phyloP scores from a whole-genome alignment of 37 sponge, comb jelly and placozoan species.

The Beroe forskalii region DNA sequence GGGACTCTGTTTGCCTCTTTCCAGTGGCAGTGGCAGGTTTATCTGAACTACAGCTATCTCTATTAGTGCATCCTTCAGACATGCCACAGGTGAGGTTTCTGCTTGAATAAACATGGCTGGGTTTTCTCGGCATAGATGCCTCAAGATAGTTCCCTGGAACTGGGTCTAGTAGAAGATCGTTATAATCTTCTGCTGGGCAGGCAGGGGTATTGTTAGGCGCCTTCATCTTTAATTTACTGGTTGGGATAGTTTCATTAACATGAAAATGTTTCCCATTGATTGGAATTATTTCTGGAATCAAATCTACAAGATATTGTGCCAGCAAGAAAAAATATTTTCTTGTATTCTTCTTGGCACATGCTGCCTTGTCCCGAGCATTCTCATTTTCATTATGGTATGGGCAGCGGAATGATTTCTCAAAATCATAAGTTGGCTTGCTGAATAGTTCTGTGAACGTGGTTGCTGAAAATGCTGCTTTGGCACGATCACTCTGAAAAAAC shows the following conservation, averaged over 20 bases:
- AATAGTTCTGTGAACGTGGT: too few relatives aligned
- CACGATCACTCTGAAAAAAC: too few relatives aligned
- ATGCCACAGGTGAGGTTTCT: too few relatives aligned
- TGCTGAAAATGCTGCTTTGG: too few relatives aligned
- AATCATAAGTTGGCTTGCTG: too few relatives aligned
- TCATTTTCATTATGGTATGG: conserved; percentile 2
- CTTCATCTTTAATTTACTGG: neutral
- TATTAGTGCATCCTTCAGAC: too few relatives aligned
- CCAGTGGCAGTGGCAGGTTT: too few relatives aligned
- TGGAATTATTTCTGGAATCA: neutral
- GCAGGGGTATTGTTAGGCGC: neutral
- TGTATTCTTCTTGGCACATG: conserved; percentile 14
- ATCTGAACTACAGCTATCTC: too few relatives aligned
- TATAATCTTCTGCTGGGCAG: too few relatives aligned
- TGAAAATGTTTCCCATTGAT: neutral
- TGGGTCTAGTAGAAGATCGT: neutral
- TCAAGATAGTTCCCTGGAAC: neutral
- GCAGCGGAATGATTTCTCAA: neutral
- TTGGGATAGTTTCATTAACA: neutral
- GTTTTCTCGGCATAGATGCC: neutral
- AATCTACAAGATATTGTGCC: neutral
- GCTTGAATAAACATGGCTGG: neutral
- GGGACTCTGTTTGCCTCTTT: too few relatives aligned
- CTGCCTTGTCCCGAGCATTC: neutral
- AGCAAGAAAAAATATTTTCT: conserved; percentile 20